These are phyloP conservation scores for Ctenodactylus gundi DNA, from an alignment of 2,113 vertebrate species.

Conservation along the genomic window DNA sequence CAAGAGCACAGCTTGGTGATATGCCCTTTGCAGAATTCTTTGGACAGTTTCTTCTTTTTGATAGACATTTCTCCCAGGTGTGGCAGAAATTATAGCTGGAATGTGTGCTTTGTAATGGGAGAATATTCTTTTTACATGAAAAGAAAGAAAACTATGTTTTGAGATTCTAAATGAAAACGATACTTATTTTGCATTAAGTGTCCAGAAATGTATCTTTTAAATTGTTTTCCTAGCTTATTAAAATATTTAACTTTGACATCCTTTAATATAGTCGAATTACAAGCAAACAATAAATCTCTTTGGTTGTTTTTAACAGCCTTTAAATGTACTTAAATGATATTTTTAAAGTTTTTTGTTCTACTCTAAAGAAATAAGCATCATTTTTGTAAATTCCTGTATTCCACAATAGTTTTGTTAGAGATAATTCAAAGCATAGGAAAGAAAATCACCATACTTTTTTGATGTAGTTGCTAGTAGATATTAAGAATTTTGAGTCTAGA, in stretches of 20 bases:
- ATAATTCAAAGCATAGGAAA: neutral
- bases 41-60: neutral
- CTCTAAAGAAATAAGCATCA: neutral
- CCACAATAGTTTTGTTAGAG: neutral
- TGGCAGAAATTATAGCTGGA: neutral
- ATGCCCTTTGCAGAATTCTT: neutral
- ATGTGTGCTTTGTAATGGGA: neutral
- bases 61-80: neutral
- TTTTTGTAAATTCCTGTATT: neutral
- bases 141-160: neutral
- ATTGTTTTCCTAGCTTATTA: neutral
- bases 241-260: conserved; percentile 1
- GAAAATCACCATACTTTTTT: neutral
- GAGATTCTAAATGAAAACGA: neutral
- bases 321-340: neutral
- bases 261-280: neutral
- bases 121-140: neutral
- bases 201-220: neutral
- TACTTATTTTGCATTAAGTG: conserved; percentile 46
- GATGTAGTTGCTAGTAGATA: neutral
- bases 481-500: neutral
- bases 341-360: conserved; percentile 13
- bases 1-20: neutral
- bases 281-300: neutral
- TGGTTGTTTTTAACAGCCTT: neutral